Evolutionary conservation across 2,113 vertebrate species (phyloP).

Genomic region (Nibea coibor): DNA sequence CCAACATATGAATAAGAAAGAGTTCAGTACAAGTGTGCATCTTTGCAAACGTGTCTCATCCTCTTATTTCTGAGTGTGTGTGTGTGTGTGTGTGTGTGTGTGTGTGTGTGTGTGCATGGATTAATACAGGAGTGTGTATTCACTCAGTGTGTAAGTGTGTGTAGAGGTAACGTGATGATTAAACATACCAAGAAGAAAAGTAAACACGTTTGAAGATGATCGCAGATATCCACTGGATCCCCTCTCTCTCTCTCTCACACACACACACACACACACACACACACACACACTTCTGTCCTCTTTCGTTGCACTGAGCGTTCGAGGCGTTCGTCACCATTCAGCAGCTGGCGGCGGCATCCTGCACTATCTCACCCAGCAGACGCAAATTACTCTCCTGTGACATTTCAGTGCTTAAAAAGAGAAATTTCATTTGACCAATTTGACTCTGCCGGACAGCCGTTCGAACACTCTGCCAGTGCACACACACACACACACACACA

Average conservation of each 20-base stretch:
- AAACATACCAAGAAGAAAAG: constrained; percentile 4
- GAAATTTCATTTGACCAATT: constrained; percentile 54
- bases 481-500: constrained; percentile 25
- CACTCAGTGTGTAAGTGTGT: neutral
- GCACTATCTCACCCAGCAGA: constrained; percentile 56
- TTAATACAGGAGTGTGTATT: neutral
- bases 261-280: constrained; percentile 21
- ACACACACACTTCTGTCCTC: constrained; percentile 17
- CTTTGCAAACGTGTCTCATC: neutral
- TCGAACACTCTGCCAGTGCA: neutral
- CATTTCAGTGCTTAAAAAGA: constrained; percentile 68
- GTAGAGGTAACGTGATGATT: constrained; percentile 1
- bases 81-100: neutral
- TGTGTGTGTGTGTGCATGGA: neutral
- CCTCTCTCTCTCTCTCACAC: neutral
- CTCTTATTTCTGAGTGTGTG: neutral
- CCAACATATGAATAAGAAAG: neutral
- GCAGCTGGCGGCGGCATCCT: constrained; percentile 15
- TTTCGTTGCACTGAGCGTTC: neutral
- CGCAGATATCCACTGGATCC: neutral
- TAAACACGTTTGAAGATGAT: constrained; percentile 8
- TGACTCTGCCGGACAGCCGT: constrained; percentile 22
- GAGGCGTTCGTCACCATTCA: constrained; percentile 8
- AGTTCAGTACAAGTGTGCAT: neutral
- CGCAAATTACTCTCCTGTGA: constrained; percentile 62